Conservation (phyloP, 92 coral and sea anemone genomes). For the Paragorgia papillata region DNA sequence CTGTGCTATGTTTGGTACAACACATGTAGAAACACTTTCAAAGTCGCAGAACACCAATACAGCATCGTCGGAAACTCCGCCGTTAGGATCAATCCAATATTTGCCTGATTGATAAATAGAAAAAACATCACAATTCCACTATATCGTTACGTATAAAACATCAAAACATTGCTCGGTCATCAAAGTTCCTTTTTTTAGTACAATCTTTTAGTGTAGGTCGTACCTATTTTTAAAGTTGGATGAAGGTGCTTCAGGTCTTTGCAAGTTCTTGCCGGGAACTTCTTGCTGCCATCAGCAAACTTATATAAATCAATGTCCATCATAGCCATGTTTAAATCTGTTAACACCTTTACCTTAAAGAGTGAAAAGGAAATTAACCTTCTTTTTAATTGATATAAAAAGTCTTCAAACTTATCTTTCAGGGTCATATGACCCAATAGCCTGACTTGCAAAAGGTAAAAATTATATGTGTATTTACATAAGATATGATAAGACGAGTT, state of each 20-base stretch:
- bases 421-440: too few species aligned
- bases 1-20: slow-evolving; percentile 64
- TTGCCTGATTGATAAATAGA: slow-evolving; percentile 49
- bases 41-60: slow-evolving; percentile 84
- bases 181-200: neutral
- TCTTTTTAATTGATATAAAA: neutral
- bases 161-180: neutral
- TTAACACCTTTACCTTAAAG: slow-evolving; percentile 22
- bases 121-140: neutral
- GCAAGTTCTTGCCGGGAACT: slow-evolving; percentile 91
- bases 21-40: slow-evolving; percentile 79
- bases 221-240: slow-evolving; percentile 66
- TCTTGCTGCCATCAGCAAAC: slow-evolving; percentile 78
- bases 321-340: slow-evolving; percentile 54
- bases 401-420: neutral
- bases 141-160: too few species aligned
- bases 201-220: too few species aligned
- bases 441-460: too few species aligned
- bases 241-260: slow-evolving; percentile 63
- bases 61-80: slow-evolving; percentile 88
- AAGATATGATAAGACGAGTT: too few species aligned
- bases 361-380: neutral
- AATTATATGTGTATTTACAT: too few species aligned
- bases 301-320: slow-evolving; percentile 72
- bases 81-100: slow-evolving; percentile 98